These are phyloP conservation scores for Spodoptera littoralis DNA, from an alignment of 2,888 invertebrate species.

Conservation along the genomic window DNA sequence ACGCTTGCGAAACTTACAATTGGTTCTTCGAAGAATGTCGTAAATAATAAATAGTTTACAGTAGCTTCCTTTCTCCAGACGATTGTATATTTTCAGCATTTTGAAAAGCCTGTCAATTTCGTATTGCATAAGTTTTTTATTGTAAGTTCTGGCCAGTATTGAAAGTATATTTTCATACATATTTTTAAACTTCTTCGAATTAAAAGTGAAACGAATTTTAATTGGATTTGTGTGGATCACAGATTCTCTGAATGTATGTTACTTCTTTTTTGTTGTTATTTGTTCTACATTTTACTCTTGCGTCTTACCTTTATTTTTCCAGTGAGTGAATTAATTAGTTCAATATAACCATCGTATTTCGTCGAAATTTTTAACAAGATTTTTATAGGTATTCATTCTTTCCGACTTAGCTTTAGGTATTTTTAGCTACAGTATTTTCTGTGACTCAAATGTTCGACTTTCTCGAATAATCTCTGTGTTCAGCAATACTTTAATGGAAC, in stretches of 20 bases:
- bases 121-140: conserved; percentile 34
- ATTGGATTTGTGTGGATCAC: neutral
- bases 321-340: no score
- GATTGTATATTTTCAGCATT: conserved; percentile 43
- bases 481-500: conserved; percentile 7
- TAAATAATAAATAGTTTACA: conserved; percentile 54
- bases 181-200: conserved; percentile 19
- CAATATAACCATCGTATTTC: no score
- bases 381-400: no score
- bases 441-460: no score
- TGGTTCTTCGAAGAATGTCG: conserved; percentile 37
- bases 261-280: no score
- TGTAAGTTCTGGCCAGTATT: conserved; percentile 19
- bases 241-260: no score
- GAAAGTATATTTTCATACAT: conserved; percentile 10
- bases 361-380: no score
- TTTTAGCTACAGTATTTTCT: no score
- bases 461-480: neutral
- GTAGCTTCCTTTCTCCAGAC: conserved; percentile 26
- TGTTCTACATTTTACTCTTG: no score
- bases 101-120: conserved; percentile 29
- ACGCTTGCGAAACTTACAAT: conserved; percentile 42
- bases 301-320: no score
- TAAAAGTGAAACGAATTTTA: neutral
- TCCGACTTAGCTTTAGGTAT: no score